Evolutionary conservation across 2,113 vertebrate species (phyloP).

Genomic region (Cottus gobio): DNA sequence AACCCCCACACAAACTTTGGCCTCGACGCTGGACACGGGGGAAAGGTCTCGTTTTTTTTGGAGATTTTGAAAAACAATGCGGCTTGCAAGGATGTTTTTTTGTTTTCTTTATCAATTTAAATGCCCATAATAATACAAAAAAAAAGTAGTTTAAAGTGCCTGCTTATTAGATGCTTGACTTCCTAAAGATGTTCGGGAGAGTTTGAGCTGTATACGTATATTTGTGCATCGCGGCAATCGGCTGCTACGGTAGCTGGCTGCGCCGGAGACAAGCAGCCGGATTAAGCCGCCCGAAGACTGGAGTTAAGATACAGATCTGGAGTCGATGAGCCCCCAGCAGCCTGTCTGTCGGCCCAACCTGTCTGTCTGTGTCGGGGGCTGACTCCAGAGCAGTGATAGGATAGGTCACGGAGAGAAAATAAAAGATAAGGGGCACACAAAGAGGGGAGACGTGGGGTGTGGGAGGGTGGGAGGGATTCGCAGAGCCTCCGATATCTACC

Average conservation of each 20-base stretch:
- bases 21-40: constrained; percentile 15
- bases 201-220: constrained; percentile 55
- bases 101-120: neutral
- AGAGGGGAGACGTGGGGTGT: constrained; percentile 19
- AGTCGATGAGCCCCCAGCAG: constrained; percentile 41
- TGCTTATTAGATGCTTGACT: constrained; percentile 34
- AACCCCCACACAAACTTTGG: constrained; percentile 5
- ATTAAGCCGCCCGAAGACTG: constrained; percentile 56
- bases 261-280: constrained; percentile 36
- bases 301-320: constrained; percentile 63
- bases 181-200: neutral
- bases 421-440: constrained; percentile 59
- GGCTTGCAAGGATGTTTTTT: neutral
- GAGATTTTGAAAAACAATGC: constrained; percentile 19
- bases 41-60: constrained; percentile 18
- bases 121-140: neutral
- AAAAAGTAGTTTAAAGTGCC: constrained; percentile 10
- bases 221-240: constrained; percentile 49
- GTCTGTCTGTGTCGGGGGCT: constrained; percentile 28
- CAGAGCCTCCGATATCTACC: constrained; percentile 42
- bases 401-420: constrained; percentile 62
- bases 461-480: constrained; percentile 4
- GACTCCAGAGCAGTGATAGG: constrained; percentile 37
- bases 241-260: constrained; percentile 55
- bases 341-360: constrained; percentile 32